Evolutionary conservation across 2,797 vertebrate species (phyloP), one percentile per base, ranked within the genome.

Genomic region (Champsocephalus esox): DNA sequence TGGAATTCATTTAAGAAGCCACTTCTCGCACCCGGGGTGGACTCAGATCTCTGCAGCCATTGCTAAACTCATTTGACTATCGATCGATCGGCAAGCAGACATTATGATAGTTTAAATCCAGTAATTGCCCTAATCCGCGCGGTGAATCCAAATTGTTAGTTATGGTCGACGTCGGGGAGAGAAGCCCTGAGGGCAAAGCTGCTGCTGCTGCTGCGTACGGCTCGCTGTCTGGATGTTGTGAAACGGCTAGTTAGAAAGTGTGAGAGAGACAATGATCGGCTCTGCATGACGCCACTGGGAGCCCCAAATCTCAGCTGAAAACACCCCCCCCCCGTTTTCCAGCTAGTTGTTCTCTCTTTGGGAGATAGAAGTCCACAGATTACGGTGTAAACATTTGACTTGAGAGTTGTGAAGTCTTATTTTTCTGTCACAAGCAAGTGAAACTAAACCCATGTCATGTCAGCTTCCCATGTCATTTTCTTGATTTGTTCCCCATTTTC

Each of bases 181-280:
- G 69, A 70, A 87, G 75, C 80, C 88, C 89, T 38, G 83, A 55
- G 89, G 87, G 87, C 57, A 77, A 74, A 77, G 56, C 57, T 73
- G 86, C 82, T 84, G 76, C 79, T 83, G 81, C 70, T 79, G 82
- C 84, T 84, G 85, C 77, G 75, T 51, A 75, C 80, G 69, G 86
- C 77, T 80, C 66, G 86, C 89, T 83, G 88, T 85, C 52, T 92
- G 90, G 66, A 86, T 90, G 83, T 89, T 92, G 91, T 90, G 77
- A 92, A 92, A 90, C 90, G 94, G 89, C 87, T 92, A 60, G 92
- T 94, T 91, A 91, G 87, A 93, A 94, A 94, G 93, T 94, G 94
- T 94, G 94, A 95, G 90, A 83, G 91, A 94, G 91, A 92, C 93
- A 93, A 90, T 93, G 90, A 94, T 93, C 88, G 73, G 77, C 92